phyloP scores from a whole-genome alignment of 2,888 invertebrate genomes.

The Euzophera pinguis region DNA sequence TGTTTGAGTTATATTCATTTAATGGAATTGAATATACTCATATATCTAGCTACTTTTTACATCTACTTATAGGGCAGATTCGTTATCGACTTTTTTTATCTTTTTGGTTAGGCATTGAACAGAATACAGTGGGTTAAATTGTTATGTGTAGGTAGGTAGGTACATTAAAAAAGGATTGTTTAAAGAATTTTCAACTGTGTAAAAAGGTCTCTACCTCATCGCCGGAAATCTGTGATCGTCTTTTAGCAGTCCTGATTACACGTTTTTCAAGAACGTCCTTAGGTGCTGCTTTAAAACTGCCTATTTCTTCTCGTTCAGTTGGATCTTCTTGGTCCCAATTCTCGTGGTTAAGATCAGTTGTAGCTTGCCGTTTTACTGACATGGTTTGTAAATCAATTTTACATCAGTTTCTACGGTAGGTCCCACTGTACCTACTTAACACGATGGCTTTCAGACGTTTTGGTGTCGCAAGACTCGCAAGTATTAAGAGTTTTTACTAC shows the following conservation, averaged over 20 bases:
- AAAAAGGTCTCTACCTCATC: constrained; percentile 39
- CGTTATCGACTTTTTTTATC: no score
- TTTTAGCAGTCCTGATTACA: constrained; percentile 88
- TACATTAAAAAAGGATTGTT: no score
- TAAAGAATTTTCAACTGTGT: not conserved
- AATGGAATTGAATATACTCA: no score
- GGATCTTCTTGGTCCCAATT: constrained; percentile 92
- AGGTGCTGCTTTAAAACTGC: constrained; percentile 82
- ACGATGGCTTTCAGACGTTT: not conserved
- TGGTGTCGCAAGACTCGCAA: no score
- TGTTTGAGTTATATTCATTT: no score
- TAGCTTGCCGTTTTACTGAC: constrained; percentile 87
- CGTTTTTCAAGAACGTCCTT: constrained; percentile 86
- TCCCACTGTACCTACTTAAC: no score
- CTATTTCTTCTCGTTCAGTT: constrained; percentile 83
- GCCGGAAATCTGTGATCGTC: constrained; percentile 64
- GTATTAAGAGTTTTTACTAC: no score
- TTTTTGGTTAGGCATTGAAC: no score
- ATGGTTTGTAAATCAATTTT: constrained; percentile 51
- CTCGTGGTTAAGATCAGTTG: constrained; percentile 87
- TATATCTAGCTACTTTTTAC: no score
- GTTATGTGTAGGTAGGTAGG: no score
- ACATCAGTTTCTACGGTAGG: not conserved
- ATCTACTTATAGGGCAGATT: no score
- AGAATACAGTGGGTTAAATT: no score